A percentile compares a stretch with the other conserved stretches of the same genome.
These are phyloP conservation scores for Clinocottus analis DNA, from an alignment of 2,113 vertebrate genomes.

Conservation along the genomic window DNA sequence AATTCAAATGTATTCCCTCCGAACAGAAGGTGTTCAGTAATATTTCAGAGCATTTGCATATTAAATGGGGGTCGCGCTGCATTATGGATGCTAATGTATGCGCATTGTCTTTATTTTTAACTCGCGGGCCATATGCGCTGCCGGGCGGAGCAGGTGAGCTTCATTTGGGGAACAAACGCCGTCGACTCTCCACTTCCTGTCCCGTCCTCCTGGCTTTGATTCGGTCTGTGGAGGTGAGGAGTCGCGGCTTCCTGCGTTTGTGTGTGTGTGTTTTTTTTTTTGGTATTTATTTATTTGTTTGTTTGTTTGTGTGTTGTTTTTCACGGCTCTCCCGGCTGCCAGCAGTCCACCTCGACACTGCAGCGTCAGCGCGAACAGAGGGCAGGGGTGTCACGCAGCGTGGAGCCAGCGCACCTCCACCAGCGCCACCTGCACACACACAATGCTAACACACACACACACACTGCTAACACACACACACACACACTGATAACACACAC, in stretches of 20 bases:
- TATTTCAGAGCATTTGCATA: conserved; percentile 97
- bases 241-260: conserved; percentile 24
- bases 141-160: conserved; percentile 86
- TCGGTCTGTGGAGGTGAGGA: conserved; percentile 46
- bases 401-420: conserved; percentile 45
- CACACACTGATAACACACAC: not conserved
- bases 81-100: conserved; percentile 97
- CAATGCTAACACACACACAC: conserved; percentile 7
- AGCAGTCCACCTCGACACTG: conserved; percentile 49
- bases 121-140: conserved; percentile 89
- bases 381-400: conserved; percentile 54
- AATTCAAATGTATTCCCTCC: conserved; percentile 96
- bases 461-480: conserved; percentile 16
- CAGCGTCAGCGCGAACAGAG: conserved; percentile 68
- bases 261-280: too few relatives aligned
- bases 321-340: conserved; percentile 48
- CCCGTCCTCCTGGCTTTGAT: conserved; percentile 78
- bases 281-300: not conserved
- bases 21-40: conserved; percentile 98
- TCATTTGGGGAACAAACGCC: too few relatives aligned
- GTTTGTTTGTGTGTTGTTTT: conserved; percentile 16
- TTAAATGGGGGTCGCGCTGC: conserved; percentile 91
- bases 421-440: conserved; percentile 44
- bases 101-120: conserved; percentile 95
- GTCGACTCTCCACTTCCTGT: conserved; percentile 15